Base-by-base conservation (phyloP, 2,888 invertebrate species). In the Conchocele bisecta region DNA sequence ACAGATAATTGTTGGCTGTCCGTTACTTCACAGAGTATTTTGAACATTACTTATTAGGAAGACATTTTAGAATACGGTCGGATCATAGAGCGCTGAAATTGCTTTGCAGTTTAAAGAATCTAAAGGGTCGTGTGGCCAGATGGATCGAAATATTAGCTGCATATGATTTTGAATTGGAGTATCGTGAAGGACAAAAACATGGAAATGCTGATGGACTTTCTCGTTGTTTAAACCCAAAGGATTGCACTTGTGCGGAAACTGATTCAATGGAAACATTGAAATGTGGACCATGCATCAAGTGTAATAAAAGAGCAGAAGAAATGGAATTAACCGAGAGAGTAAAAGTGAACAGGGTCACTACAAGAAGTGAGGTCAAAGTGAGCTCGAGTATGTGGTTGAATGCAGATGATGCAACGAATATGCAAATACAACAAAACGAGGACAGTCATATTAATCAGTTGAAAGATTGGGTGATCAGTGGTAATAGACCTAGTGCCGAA, bases 21-120 rank as follows among this genome's bases (percentile, higher is more conserved):
- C 26, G 41, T 17, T 66, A 66, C 15, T 58, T 65, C 51, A 50
- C 58, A 11, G 65, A 53, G 29, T 56, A 64, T 29, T 64, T 56
- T 6, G 28, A 50, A n/a, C 57, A 65, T 17, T 65, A 57, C 26
- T 28, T 60, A 17, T 31, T 60, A 2, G 60, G 60, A 24, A 2
- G 11, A 1, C 24, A 29, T 17, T 68, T 68, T 17, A 41, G 15
- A 31, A 56, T 68, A 15, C 33, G 58, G 11, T 50, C 57, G 22
- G 69, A 69, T 42, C 58, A 70, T 29, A 22, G 39, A 11, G 33
- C 54, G 22, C 44, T 60, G 15, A 24, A 28, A n/a, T 67, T 46
- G 39, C 22, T 50, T 15, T 60, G 59, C 26, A 67, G 54, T 33
- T 1, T 67, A 3, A 53, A 39, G 37, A 17, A 28, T 4, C 60